Percentiles rank a stretch among this genome's conserved stretches.
These are phyloP conservation scores for Apolygus lucorum DNA, from an alignment of 1,140 invertebrate species.

Conservation along the genomic window DNA sequence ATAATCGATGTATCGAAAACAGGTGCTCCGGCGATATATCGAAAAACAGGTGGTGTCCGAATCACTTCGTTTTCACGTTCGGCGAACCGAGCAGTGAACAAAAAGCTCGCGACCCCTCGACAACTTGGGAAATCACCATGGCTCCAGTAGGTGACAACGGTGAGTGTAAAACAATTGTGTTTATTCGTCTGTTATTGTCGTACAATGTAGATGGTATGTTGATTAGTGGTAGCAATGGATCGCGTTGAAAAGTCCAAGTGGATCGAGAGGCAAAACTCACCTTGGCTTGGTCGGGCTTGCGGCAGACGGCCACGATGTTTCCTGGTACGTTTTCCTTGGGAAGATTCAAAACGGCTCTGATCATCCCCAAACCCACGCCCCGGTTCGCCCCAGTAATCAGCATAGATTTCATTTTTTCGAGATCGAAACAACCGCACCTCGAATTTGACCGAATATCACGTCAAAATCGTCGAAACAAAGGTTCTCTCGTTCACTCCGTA, in stretches of 20 bases:
- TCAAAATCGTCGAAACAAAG: not conserved
- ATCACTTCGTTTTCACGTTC: no score
- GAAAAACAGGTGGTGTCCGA: no score
- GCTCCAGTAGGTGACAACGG: not conserved
- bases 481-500: no score
- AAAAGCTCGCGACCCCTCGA: no score
- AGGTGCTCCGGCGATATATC: no score
- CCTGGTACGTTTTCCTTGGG: conserved; percentile 45
- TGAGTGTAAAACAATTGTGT: no score
- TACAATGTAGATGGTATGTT: conserved; percentile 8
- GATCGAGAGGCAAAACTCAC: conserved; percentile 27
- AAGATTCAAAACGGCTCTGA: conserved; percentile 50
- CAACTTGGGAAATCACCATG: not conserved
- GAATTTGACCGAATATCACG: no score
- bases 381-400: conserved; percentile 82
- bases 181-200: no score
- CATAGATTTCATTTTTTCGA: conserved; percentile 58
- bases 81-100: no score
- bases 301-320: conserved; percentile 63
- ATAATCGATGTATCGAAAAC: no score
- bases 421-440: no score
- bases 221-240: not conserved
- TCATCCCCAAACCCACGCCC: conserved; percentile 74
- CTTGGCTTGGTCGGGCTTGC: conserved; percentile 50
- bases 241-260: not conserved